These are phyloP conservation scores for Ectemnius continuus DNA, from an alignment of 2,888 invertebrate species.

Conservation along the genomic window DNA sequence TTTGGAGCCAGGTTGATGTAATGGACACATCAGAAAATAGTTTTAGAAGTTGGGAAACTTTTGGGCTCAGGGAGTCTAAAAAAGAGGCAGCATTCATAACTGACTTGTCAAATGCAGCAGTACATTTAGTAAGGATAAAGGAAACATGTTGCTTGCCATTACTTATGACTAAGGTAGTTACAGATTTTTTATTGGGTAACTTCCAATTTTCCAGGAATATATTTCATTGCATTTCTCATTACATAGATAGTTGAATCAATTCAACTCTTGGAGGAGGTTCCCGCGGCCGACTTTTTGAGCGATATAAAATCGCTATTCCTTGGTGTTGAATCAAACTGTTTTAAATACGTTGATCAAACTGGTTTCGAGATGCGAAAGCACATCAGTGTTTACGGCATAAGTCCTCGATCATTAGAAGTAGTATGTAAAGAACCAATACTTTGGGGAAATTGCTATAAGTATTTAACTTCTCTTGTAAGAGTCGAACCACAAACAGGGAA, in stretches of 20 bases:
- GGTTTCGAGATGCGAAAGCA: slow-evolving; percentile 68
- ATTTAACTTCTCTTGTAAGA: slow-evolving; percentile 62
- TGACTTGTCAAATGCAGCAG: slow-evolving; percentile 64
- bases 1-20: slow-evolving; percentile 56
- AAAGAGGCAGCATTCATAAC: slow-evolving; percentile 67
- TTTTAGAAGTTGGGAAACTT: slow-evolving; percentile 71
- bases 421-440: slow-evolving; percentile 62
- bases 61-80: slow-evolving; percentile 62
- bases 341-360: slow-evolving; percentile 62
- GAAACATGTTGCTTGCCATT: slow-evolving; percentile 59
- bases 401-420: slow-evolving; percentile 61
- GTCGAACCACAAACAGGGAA: slow-evolving; percentile 62
- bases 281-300: slow-evolving; percentile 62
- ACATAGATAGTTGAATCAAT: slow-evolving; percentile 46
- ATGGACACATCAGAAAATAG: slow-evolving; percentile 30
- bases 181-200: neutral
- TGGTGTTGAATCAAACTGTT: slow-evolving; percentile 72
- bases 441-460: slow-evolving; percentile 75
- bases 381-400: slow-evolving; percentile 62
- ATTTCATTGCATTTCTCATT: slow-evolving; percentile 11
- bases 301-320: slow-evolving; percentile 70
- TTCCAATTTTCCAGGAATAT: slow-evolving; percentile 1
- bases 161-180: slow-evolving; percentile 52
- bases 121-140: slow-evolving; percentile 68
- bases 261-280: slow-evolving; percentile 58